These are phyloP conservation scores for Puntigrus tetrazona DNA, from an alignment of 2,113 vertebrate species.

Conservation along the genomic window DNA sequence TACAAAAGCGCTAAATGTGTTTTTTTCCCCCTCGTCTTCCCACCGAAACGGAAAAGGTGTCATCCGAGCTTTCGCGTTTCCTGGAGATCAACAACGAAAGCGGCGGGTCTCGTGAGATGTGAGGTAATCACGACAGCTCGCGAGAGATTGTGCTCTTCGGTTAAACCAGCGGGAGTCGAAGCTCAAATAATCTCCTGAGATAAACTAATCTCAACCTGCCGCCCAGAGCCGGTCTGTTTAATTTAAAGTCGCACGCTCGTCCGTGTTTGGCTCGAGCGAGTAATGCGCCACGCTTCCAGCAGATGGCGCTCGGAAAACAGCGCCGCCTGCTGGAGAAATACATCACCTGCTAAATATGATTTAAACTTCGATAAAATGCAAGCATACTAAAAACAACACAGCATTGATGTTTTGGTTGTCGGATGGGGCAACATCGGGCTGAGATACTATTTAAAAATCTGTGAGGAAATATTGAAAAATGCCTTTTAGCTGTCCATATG, in stretches of 20 bases:
- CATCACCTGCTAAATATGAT: neutral
- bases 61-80: neutral
- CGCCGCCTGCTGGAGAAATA: neutral
- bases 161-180: neutral
- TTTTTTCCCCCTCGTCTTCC: neutral
- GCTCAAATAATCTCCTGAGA: neutral
- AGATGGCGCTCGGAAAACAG: slow-evolving; percentile 9
- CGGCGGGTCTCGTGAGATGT: slow-evolving; percentile 18
- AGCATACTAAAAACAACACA: neutral
- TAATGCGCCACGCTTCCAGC: neutral
- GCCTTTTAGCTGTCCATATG: too few relatives aligned
- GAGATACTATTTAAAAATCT: too few relatives aligned
- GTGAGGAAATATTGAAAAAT: too few relatives aligned
- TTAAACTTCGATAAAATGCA: too few relatives aligned
- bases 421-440: too few relatives aligned
- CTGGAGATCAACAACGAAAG: slow-evolving; percentile 24
- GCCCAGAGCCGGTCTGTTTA: neutral
- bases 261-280: neutral
- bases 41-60: neutral
- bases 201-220: neutral
- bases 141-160: neutral
- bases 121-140: neutral
- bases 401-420: too few relatives aligned
- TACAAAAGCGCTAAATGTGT: neutral
- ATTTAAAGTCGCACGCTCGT: neutral